Percentiles rank a stretch among this genome's conserved stretches.
These are phyloP conservation scores for Diacarnus erythraeanus DNA, from an alignment of 37 sponge, comb jelly and placozoan genomes.

Conservation along the genomic window DNA sequence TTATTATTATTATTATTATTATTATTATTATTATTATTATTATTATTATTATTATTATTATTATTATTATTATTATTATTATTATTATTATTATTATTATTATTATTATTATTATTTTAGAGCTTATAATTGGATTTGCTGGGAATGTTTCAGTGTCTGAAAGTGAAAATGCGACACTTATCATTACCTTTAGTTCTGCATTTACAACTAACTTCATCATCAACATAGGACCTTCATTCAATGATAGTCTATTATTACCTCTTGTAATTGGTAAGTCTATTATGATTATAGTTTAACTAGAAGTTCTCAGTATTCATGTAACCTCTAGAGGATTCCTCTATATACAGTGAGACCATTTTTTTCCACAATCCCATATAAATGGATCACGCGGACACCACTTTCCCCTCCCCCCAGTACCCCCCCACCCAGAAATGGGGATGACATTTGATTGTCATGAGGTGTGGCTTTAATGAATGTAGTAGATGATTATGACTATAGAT, in stretches of 20 bases:
- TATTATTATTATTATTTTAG: neutral
- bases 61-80: neutral
- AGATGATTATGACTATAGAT: neutral
- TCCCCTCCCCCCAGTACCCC: no score
- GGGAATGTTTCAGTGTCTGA: neutral
- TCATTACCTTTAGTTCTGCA: slow-evolving; percentile 15
- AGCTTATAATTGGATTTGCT: neutral
- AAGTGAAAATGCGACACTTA: neutral
- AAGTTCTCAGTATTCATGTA: no score
- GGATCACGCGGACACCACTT: no score
- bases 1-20: neutral
- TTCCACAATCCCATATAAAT: no score
- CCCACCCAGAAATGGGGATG: no score
- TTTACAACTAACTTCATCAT: slow-evolving; percentile 9
- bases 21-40: neutral
- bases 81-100: neutral
- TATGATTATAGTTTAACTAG: no score
- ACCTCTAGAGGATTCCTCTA: no score
- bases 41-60: neutral
- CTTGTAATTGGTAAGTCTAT: no score
- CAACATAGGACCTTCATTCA: neutral
- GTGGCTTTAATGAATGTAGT: no score
- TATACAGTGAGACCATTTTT: no score
- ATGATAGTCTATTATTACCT: no score
- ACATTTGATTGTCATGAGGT: no score